A percentile compares a stretch with the other conserved stretches of the same genome.
These are phyloP conservation scores for Eulemur macaco DNA, from an alignment of 2,113 vertebrate species.

Conservation along the genomic window DNA sequence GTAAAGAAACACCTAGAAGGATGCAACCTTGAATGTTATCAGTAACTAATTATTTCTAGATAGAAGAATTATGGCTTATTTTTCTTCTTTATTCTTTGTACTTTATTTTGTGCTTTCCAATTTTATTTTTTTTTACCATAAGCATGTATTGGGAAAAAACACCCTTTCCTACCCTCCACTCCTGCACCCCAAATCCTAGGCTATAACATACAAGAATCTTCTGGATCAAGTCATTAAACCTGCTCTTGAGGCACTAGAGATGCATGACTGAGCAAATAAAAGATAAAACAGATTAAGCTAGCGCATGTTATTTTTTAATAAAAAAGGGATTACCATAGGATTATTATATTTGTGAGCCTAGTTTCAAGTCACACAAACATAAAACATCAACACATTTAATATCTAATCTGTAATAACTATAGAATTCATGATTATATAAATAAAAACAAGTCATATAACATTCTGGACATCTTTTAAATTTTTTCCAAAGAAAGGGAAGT, in stretches of 20 bases:
- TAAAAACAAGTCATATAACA: not conserved
- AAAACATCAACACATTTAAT: not conserved
- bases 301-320: not conserved
- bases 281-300: not conserved
- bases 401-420: not conserved
- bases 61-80: not conserved
- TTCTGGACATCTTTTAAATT: not conserved
- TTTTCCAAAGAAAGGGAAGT: not conserved
- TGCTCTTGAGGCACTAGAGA: not conserved
- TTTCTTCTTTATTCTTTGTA: not conserved
- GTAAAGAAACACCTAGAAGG: not conserved
- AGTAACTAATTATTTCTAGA: not conserved
- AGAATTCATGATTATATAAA: not conserved
- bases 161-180: too few species aligned
- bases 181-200: not conserved
- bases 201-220: not conserved
- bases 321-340: not conserved
- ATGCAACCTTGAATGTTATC: not conserved
- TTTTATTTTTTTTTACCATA: not conserved
- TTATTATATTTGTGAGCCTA: not conserved
- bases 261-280: not conserved
- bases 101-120: not conserved
- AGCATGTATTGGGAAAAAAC: not conserved
- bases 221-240: not conserved
- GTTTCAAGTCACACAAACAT: not conserved